These are phyloP conservation scores for Fundulus diaphanus DNA, from an alignment of 2,797 vertebrate genomes.

Conservation along the genomic window DNA sequence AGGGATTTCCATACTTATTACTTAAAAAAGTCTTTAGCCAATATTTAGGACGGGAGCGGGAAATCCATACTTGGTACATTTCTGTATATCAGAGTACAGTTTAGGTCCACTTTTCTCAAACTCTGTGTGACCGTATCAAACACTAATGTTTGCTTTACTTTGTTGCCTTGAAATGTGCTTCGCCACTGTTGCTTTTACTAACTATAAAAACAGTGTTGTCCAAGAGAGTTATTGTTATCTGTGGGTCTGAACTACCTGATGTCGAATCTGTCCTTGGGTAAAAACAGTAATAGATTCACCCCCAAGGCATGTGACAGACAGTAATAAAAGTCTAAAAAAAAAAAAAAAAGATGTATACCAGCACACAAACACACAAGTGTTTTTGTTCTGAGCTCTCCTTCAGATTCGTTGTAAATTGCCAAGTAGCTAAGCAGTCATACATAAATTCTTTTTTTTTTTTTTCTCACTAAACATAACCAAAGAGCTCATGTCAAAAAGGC, in stretches of 20 bases:
- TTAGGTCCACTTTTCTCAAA: neutral
- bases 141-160: slow-evolving; percentile 7
- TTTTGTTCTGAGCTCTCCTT: neutral
- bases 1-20: neutral
- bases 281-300: slow-evolving; percentile 31
- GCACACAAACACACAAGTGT: neutral
- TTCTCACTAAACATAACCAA: neutral
- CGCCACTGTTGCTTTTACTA: slow-evolving; percentile 20
- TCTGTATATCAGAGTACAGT: neutral
- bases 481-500: slow-evolving; percentile 6
- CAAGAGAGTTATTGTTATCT: slow-evolving; percentile 22
- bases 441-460: neutral
- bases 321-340: slow-evolving; percentile 11
- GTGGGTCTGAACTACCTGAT: slow-evolving; percentile 32
- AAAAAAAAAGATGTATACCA: neutral
- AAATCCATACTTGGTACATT: neutral
- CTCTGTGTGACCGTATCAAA: slow-evolving; percentile 25
- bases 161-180: neutral
- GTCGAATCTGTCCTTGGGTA: slow-evolving; percentile 32
- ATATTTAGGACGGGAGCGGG: no score
- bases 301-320: slow-evolving; percentile 31
- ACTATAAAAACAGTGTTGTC: slow-evolving; percentile 24
- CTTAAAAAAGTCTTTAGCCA: no score
- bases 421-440: neutral
- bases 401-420: neutral